Percentiles rank a stretch among this genome's conserved stretches.
Conservation (phyloP, 2,113 vertebrate species). For the Leptosomus discolor region DNA sequence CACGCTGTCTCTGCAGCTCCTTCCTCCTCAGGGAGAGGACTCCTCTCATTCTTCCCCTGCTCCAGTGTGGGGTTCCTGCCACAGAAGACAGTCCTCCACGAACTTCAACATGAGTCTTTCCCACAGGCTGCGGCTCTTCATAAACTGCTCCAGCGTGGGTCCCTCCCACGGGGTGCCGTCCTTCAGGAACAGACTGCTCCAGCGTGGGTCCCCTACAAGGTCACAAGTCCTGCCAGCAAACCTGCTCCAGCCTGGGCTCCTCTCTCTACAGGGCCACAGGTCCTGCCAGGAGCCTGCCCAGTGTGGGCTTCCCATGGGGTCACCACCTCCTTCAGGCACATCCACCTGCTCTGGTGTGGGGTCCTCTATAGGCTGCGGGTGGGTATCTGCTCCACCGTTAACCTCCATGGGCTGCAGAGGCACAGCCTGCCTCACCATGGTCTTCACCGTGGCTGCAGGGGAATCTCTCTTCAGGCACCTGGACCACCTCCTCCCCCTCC, state of each 20-base stretch:
- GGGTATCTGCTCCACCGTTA: neutral
- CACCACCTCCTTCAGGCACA: neutral
- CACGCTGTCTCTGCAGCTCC: neutral
- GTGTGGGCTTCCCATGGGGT: neutral
- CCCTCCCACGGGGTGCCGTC: neutral
- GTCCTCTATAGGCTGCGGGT: neutral
- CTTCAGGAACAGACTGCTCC: neutral
- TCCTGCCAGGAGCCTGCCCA: too few species aligned
- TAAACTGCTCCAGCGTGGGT: fast-evolving
- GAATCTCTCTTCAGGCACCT: neutral
- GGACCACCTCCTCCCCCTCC: neutral
- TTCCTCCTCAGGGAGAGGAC: too few species aligned
- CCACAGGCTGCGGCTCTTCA: too few species aligned
- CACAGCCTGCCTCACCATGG: neutral
- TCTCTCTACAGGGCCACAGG: too few species aligned
- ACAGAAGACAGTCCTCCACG: too few species aligned
- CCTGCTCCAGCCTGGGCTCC: too few species aligned
- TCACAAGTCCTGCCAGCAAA: too few species aligned
- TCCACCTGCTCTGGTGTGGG: neutral
- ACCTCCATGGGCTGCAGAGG: neutral
- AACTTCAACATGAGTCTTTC: too few species aligned
- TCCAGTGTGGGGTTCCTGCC: neutral
- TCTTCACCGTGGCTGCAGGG: neutral
- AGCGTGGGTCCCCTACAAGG: neutral
- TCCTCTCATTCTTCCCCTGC: too few species aligned